phyloP scores from a whole-genome alignment of 2,113 vertebrate species.

The Pterocles burchelli region DNA sequence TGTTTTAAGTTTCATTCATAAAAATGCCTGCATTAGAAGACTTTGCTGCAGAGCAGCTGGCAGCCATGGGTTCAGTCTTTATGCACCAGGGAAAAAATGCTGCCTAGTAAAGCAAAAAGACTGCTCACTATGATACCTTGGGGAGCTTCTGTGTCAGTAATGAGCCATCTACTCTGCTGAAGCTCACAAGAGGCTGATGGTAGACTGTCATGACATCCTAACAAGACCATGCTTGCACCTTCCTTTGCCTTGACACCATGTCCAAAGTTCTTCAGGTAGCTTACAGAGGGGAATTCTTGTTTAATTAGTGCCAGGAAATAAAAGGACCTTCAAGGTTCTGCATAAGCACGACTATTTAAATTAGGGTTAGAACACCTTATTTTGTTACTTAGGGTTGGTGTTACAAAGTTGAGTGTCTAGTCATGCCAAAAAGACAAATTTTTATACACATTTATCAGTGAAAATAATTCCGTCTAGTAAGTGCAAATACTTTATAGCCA shows the following conservation, averaged over 20 bases:
- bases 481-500: background rate
- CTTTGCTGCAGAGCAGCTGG: background rate
- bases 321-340: background rate
- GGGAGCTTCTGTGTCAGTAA: background rate
- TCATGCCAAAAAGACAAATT: background rate
- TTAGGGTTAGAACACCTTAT: background rate
- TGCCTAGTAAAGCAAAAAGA: background rate
- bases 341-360: background rate
- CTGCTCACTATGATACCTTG: background rate
- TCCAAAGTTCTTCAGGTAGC: background rate
- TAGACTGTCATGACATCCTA: background rate
- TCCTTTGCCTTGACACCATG: background rate
- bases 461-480: background rate
- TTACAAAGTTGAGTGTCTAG: background rate
- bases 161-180: background rate
- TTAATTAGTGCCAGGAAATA: background rate
- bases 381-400: background rate
- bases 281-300: background rate
- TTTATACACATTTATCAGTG: background rate
- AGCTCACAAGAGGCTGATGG: background rate
- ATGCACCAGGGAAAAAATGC: background rate
- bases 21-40: background rate
- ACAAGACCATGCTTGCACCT: background rate
- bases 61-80: background rate
- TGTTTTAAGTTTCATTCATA: background rate